Base-by-base conservation (phyloP, 2,113 vertebrate genomes). In the Mystacornis crossleyi region DNA sequence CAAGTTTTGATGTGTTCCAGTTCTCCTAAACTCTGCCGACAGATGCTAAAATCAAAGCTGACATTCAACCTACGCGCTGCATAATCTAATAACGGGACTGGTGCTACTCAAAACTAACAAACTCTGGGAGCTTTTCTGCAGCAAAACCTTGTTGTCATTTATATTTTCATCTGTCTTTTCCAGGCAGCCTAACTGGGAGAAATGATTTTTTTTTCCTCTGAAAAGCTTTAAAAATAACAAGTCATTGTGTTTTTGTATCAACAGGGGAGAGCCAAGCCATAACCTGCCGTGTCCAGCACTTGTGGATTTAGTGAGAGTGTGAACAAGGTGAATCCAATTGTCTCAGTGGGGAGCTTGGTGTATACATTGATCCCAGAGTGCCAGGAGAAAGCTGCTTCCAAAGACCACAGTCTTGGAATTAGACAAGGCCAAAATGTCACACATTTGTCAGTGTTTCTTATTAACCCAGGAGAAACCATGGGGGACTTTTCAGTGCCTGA, bases 1-100 rank as follows among this genome's bases (percentile, higher is more conserved):
- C 96, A 96, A 94, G 80, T 86, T 93, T 95, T 97, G 97, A 97
- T 95, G 89, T 73, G 80, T 96, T 96, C 97, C 95, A 96, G 97
- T 74, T 95, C 96, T 87, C 90, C 84, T 67, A 94, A 95, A 84
- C 79, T 26, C 79, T 50, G 87, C 73, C 54, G 93, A 96, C 95
- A 97, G 97, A 97, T 91, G 87, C 96, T 81, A 61, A 96, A 98
- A 97, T 98, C 94, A 87, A 97, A 95, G 89, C 7, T 92, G 96
- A 97, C 92, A 73, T 92, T 93, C 91, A 97, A 72, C 90, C 96
- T 97, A 92, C 0, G 2, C 0, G 4, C 85, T 71, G 90, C 78
- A 83, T 96, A 97, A 97, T 95, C 92, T 95, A 97, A 96, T 97
- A 96, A 96, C 3, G 12, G 84, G 66, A 81, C 93, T 90, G 5